phyloP scores from a whole-genome alignment of 92 coral and sea anemone genomes.

The Zoanthus gigantus region DNA sequence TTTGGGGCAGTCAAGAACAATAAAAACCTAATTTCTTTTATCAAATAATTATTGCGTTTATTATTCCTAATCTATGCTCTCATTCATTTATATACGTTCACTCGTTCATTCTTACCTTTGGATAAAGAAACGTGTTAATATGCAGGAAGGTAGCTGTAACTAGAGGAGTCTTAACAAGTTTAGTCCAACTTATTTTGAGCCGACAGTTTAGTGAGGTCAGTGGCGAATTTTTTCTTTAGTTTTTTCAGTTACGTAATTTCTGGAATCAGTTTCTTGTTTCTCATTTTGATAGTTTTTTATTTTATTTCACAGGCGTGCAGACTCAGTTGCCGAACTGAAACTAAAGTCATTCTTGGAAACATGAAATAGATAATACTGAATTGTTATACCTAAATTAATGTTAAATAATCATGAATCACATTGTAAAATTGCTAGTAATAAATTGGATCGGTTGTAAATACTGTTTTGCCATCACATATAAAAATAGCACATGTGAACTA shows the following conservation, averaged over 20 bases:
- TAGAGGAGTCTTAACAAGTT: not conserved
- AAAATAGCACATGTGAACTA: too few relatives aligned
- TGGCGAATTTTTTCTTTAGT: not conserved
- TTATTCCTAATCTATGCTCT: not conserved
- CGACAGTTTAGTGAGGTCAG: not conserved
- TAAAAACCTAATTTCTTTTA: too few relatives aligned
- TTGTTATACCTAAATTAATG: not conserved
- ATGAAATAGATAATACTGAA: constrained; percentile 4
- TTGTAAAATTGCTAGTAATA: not conserved
- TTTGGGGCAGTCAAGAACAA: too few relatives aligned
- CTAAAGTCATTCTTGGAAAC: constrained; percentile 53
- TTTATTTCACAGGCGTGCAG: constrained; percentile 54
- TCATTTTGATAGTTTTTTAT: not conserved
- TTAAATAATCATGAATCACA: not conserved
- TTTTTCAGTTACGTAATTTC: not conserved
- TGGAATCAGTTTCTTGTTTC: not conserved
- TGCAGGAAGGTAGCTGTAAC: not conserved
- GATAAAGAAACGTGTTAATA: not conserved
- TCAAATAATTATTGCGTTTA: not conserved
- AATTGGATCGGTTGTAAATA: not conserved
- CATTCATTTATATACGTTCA: not conserved
- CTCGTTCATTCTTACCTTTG: not conserved
- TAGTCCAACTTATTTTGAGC: not conserved
- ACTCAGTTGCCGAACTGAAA: constrained; percentile 49
- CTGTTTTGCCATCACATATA: not conserved